Conservation (phyloP, 1,140 invertebrate species). For the Ostrea denselamellosa region DNA sequence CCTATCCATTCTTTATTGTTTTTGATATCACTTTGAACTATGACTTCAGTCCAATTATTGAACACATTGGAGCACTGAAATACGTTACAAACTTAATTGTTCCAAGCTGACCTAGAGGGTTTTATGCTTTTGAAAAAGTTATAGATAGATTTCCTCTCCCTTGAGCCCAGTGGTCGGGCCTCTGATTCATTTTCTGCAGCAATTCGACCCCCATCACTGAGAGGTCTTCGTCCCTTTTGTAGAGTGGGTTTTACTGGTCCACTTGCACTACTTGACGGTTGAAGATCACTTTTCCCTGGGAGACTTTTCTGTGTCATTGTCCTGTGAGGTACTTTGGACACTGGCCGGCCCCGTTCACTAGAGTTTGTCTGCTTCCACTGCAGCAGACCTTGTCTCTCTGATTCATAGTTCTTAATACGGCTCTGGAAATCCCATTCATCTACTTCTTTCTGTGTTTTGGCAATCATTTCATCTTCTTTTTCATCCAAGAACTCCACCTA, state of each 20-base stretch:
- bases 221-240: constrained; percentile 55
- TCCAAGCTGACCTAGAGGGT: constrained; percentile 64
- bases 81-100: constrained; percentile 40
- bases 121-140: constrained; percentile 65
- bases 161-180: constrained; percentile 44
- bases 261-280: constrained; percentile 40
- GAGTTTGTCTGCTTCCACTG: constrained; percentile 55
- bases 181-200: constrained; percentile 38
- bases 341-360: constrained; percentile 27
- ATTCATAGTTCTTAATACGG: constrained; percentile 60
- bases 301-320: constrained; percentile 48
- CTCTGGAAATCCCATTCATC: constrained; percentile 65
- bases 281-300: constrained; percentile 44
- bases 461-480: constrained; percentile 63
- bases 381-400: constrained; percentile 58
- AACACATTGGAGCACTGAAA: constrained; percentile 39
- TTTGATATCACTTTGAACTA: constrained; percentile 21
- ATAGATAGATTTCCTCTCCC: constrained; percentile 57
- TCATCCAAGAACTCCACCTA: constrained; percentile 62
- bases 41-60: constrained; percentile 34
- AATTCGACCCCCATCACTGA: constrained; percentile 64
- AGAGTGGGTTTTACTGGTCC: not conserved
- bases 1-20: not conserved
- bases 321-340: constrained; percentile 48
- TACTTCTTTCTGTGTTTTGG: constrained; percentile 62